phyloP scores from a whole-genome alignment of 2,888 invertebrate species.

The Heliconius hortense region DNA sequence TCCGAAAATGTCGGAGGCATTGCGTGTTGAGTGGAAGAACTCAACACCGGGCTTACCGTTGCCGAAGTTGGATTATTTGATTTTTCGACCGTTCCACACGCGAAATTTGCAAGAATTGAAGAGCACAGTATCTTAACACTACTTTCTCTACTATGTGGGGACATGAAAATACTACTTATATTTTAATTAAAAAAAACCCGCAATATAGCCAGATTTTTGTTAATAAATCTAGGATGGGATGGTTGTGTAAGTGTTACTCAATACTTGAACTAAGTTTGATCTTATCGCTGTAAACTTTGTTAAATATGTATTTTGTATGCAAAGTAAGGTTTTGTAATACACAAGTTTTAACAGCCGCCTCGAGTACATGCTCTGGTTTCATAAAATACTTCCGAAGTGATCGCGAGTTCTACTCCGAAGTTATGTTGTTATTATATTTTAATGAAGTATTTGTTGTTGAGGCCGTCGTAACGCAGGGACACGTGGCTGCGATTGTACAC shows the following conservation, averaged over 20 bases:
- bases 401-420: conserved; percentile 1
- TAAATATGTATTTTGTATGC: conserved; percentile 40
- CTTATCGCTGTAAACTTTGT: conserved; percentile 25
- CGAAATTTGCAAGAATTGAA: neutral
- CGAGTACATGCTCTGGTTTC: conserved; percentile 17
- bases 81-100: too few relatives aligned
- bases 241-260: neutral
- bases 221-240: conserved; percentile 7
- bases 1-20: too few relatives aligned
- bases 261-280: conserved; percentile 20
- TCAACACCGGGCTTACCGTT: too few relatives aligned
- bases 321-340: conserved; percentile 34
- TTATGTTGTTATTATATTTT: conserved; percentile 4
- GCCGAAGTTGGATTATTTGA: too few relatives aligned
- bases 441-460: neutral
- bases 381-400: conserved; percentile 1
- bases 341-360: conserved; percentile 23
- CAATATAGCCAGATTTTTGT: neutral
- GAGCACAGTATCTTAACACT: neutral
- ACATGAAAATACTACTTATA: neutral
- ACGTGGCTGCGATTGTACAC: neutral
- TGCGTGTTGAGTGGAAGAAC: too few relatives aligned
- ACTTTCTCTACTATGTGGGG: neutral
- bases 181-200: neutral
- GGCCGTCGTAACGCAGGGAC: too few relatives aligned